phyloP scores from a whole-genome alignment of 2,888 invertebrate species.

The Lycocerus yunnanus region DNA sequence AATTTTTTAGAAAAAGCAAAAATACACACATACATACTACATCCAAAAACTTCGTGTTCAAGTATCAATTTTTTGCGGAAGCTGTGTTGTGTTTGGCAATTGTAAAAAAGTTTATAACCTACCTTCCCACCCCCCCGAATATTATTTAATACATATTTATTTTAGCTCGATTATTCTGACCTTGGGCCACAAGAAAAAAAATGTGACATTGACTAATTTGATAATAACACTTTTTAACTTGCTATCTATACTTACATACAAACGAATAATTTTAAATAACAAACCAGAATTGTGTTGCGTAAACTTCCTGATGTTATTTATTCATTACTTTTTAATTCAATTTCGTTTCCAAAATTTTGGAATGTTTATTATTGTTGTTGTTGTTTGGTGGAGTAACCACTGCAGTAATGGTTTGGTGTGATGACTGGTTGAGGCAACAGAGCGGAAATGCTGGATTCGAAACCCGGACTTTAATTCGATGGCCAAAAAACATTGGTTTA shows the following conservation, averaged over 20 bases:
- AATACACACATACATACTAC: neutral
- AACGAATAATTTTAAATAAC: neutral
- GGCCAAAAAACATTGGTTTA: too few species aligned
- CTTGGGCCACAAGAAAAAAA: neutral
- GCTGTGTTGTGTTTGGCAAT: neutral
- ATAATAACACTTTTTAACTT: neutral
- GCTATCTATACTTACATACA: neutral
- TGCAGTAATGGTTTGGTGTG: too few species aligned
- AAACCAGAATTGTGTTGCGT: neutral
- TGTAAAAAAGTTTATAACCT: neutral
- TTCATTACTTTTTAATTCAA: too few species aligned
- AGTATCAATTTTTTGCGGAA: neutral
- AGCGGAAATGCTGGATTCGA: too few species aligned
- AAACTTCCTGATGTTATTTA: neutral
- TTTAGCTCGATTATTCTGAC: neutral
- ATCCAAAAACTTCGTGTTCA: neutral
- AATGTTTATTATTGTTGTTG: too few species aligned
- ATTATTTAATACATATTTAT: neutral
- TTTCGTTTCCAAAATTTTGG: too few species aligned
- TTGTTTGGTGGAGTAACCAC: too few species aligned
- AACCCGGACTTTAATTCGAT: too few species aligned
- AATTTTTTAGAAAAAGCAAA: neutral
- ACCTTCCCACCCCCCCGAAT: neutral
- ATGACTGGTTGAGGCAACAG: too few species aligned
- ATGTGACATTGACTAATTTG: slow-evolving; percentile 1